Percentiles rank a stretch among this genome's conserved stretches.
Conservation (phyloP, 2,797 vertebrate species). For the Liasis olivaceus region DNA sequence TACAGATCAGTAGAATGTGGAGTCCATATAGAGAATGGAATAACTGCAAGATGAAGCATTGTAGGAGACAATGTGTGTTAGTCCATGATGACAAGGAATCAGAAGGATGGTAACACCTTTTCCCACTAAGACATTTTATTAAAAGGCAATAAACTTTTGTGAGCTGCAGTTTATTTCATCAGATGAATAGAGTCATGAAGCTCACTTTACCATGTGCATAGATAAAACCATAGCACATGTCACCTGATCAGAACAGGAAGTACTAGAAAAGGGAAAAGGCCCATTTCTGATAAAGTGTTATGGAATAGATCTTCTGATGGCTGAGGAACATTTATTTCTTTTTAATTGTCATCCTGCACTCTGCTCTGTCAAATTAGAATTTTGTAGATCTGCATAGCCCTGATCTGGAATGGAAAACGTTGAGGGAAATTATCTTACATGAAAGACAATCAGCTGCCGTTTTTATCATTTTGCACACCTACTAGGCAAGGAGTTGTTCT, state of each 20-base stretch:
- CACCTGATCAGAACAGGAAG: neutral
- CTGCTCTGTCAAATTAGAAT: neutral
- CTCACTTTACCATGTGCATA: neutral
- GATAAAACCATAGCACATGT: neutral
- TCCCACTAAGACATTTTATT: neutral
- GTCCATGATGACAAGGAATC: neutral
- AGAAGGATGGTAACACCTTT: neutral
- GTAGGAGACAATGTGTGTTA: neutral
- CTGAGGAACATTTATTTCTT: neutral
- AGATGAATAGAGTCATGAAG: neutral
- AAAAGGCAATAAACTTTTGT: neutral
- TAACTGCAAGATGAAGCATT: neutral
- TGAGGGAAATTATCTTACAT: neutral
- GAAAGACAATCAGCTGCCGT: neutral
- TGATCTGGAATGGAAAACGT: neutral
- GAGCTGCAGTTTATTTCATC: neutral
- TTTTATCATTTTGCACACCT: neutral
- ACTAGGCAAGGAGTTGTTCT: slow-evolving; percentile 2
- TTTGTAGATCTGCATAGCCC: neutral
- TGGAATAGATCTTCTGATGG: neutral
- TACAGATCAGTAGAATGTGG: neutral
- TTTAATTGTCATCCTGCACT: neutral
- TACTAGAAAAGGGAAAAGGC: neutral
- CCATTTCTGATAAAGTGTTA: neutral
- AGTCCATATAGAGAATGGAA: neutral